Base-by-base conservation (phyloP, 1,140 invertebrate genomes). In the Oryzaephilus surinamensis region DNA sequence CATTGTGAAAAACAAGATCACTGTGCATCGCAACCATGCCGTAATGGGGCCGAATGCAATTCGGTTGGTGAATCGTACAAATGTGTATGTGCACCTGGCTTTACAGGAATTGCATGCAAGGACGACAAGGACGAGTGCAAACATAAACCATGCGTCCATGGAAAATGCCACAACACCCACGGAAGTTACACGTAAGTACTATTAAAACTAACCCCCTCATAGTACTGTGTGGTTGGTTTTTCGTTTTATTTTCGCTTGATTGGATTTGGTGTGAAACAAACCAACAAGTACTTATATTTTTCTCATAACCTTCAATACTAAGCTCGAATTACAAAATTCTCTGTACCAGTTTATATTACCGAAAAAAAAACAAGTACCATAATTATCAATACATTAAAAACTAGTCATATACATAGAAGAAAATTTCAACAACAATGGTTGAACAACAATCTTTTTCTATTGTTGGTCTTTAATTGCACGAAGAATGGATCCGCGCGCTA, bases 121-220 rank as follows among this genome's bases (percentile, higher is more conserved):
- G 79, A 87, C 38, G 91, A 97, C 65, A 83, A 94, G 26, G 74
- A 91, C 60, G 92, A 97, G 62, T 97, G 92, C 61, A 62, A 66
- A 34, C 70, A 70, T 24, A 73, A 80, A 30, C 81, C 84, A 3
- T 91, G 89, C 65, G 70, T 74, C 50, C 77, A 88, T 48, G 76
- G 81, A 32, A 67, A 66, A 36, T 92, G 89, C 60, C 73, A 77
- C 54, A 92, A 93, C 62, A 89, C 84, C 34, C 84, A 88, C 57
- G 89, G 89, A 49, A 88, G 83, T 27, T 92, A 92, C 67, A 83
- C 84, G 76, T 88, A 72, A 84, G 79, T n/a, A n/a, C n/a, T n/a
- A n/a, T 77, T n/a, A n/a, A n/a, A n/a, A n/a, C n/a, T n/a, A n/a
- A n/a, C n/a, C n/a, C n/a, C n/a, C n/a, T n/a, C n/a, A n/a, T n/a